These are phyloP conservation scores for Coendou prehensilis DNA, from an alignment of 2,797 vertebrate genomes.

Conservation along the genomic window DNA sequence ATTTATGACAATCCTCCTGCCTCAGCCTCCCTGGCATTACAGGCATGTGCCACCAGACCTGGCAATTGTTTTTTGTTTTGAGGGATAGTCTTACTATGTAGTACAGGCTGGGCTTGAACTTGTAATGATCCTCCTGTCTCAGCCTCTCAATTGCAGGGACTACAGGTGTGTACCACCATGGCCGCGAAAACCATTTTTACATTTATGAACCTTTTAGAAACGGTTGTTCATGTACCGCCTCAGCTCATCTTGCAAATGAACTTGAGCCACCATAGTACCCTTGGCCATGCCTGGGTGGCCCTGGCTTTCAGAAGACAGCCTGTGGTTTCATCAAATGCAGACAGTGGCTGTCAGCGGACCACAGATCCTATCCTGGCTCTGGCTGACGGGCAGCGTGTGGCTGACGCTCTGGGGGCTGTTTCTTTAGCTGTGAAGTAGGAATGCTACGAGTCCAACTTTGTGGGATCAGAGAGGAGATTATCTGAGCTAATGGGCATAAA, in stretches of 20 bases:
- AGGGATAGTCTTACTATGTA: neutral
- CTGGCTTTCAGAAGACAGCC: neutral
- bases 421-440: neutral
- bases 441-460: neutral
- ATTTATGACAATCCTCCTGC: neutral
- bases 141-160: neutral
- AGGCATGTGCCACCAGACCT: neutral
- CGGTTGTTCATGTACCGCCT: neutral
- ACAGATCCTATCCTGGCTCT: neutral
- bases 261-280: fast-evolving
- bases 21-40: neutral
- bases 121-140: neutral
- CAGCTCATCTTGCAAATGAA: no score
- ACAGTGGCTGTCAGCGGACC: no score
- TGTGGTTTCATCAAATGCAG: fast-evolving
- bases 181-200: neutral
- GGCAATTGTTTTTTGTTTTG: neutral
- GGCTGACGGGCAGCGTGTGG: neutral
- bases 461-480: neutral
- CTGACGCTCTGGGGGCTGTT: neutral
- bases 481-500: fast-evolving
- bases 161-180: neutral
- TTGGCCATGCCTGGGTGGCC: neutral
- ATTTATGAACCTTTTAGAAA: neutral
- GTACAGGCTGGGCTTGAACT: neutral